These are phyloP conservation scores for Prionailurus bengalensis DNA, from an alignment of 2,113 vertebrate genomes.

Conservation along the genomic window DNA sequence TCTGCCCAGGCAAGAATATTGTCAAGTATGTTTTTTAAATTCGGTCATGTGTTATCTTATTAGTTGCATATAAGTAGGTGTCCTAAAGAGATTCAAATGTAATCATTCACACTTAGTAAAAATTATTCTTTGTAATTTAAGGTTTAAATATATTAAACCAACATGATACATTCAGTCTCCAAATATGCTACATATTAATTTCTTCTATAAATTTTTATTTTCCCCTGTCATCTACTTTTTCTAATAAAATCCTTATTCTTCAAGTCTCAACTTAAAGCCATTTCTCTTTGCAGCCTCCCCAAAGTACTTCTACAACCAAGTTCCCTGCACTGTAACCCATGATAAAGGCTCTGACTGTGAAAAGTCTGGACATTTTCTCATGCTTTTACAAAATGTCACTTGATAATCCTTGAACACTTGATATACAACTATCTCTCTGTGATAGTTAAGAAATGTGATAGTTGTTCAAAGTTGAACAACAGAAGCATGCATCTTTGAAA, in stretches of 20 bases:
- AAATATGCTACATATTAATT: not conserved
- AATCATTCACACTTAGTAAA: not conserved
- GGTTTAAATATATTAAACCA: not conserved
- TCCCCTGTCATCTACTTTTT: not conserved
- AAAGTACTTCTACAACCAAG: not conserved
- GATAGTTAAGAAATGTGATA: not conserved
- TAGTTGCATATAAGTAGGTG: not conserved
- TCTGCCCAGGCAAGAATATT: slow-evolving; percentile 9
- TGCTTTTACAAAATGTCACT: not conserved
- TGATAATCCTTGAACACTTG: not conserved
- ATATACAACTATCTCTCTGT: not conserved
- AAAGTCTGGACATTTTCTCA: not conserved
- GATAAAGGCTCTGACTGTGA: not conserved
- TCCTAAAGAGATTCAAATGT: not conserved
- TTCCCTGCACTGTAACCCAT: not conserved
- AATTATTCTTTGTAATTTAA: not conserved
- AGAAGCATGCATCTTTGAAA: not conserved
- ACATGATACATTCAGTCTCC: not conserved
- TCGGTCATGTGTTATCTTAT: not conserved
- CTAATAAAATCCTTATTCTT: not conserved
- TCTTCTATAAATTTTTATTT: not conserved
- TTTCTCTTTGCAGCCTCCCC: not conserved
- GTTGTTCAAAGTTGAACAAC: not conserved
- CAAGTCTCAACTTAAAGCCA: not conserved
- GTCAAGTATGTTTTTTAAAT: not conserved